A percentile compares a stretch with the other conserved stretches of the same genome.
Evolutionary conservation across 2,797 vertebrate genomes (phyloP).

Genomic region (Alosa sapidissima): DNA sequence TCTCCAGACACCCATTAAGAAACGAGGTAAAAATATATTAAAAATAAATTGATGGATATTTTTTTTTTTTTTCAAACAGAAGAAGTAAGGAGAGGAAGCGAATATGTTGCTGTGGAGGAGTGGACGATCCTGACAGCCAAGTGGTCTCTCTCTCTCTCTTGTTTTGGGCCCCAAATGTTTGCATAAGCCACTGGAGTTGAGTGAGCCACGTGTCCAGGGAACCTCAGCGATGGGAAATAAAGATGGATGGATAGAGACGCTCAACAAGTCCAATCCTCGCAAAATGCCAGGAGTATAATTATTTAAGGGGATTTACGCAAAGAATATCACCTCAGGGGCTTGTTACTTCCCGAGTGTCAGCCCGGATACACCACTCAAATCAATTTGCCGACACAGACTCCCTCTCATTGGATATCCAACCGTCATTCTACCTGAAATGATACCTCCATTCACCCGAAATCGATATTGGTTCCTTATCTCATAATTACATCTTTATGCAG

Average conservation of each 20-base stretch:
- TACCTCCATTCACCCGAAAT: constrained; percentile 18
- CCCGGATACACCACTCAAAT: background rate
- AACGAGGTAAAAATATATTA: background rate
- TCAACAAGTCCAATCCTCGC: background rate
- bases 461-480: constrained; percentile 23
- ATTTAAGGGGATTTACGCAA: constrained; percentile 16
- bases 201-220: background rate
- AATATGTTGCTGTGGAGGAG: background rate
- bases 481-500: constrained; percentile 34
- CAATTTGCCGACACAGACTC: background rate
- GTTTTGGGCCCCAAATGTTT: background rate
- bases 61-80: background rate
- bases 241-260: background rate
- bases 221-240: background rate
- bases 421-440: constrained; percentile 25
- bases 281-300: background rate
- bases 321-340: constrained; percentile 2
- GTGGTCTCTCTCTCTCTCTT: background rate
- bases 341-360: constrained; percentile 6
- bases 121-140: background rate
- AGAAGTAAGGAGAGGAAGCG: background rate
- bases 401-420: constrained; percentile 12
- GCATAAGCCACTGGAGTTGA: background rate
- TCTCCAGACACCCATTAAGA: constrained; percentile 61
- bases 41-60: background rate